Conservation (phyloP, 2,888 invertebrate genomes). For the Alitta virens region DNA sequence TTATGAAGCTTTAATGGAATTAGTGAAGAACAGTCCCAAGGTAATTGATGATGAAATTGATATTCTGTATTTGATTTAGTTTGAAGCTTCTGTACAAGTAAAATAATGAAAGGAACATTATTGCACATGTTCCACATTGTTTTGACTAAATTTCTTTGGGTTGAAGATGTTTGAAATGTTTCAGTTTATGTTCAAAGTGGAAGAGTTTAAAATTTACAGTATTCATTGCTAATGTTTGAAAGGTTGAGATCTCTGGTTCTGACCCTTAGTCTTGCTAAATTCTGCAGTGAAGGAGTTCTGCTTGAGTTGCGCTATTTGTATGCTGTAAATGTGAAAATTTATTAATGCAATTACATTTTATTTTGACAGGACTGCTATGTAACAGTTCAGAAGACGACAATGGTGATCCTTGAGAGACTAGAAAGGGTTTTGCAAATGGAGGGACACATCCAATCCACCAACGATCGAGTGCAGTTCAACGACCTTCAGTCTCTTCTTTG, state of each 20-base stretch:
- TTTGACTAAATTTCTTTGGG: no score
- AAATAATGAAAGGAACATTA: no score
- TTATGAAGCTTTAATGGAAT: conserved; percentile 98
- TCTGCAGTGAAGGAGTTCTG: no score
- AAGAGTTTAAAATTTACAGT: no score
- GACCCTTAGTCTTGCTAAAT: no score
- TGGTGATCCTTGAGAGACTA: conserved; percentile 90
- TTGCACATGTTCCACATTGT: no score
- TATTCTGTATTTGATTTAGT: no score
- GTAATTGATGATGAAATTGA: conserved; percentile 31
- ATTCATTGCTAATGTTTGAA: no score
- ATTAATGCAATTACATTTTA: conserved; percentile 17
- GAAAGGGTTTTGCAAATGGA: conserved; percentile 96
- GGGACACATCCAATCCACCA: conserved; percentile 67
- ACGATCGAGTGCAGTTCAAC: conserved; percentile 89
- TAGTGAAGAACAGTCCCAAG: conserved; percentile 96
- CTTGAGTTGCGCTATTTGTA: neutral
- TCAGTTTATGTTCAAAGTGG: no score
- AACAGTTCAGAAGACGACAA: conserved; percentile 92
- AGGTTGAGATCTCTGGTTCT: no score
- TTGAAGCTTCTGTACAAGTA: no score
- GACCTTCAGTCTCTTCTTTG: conserved; percentile 94
- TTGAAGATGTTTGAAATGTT: no score
- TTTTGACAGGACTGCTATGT: conserved; percentile 79
- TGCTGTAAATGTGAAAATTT: neutral